phyloP scores from a whole-genome alignment of 2,113 vertebrate species.

The Psittacus erithacus region DNA sequence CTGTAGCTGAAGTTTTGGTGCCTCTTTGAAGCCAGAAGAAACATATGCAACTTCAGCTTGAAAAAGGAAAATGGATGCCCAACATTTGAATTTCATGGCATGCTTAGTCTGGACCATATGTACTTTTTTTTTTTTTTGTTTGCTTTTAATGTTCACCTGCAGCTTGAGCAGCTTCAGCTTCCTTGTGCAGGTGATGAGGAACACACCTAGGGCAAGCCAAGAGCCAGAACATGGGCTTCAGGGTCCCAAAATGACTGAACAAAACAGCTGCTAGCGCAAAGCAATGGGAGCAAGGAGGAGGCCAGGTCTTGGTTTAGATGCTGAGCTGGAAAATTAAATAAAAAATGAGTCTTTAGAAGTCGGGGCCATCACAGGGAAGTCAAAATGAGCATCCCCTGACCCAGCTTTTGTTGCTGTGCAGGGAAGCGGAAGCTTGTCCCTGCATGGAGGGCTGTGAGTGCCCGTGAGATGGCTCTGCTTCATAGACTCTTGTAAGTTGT shows the following conservation, averaged over 20 bases:
- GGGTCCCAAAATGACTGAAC: accelerated
- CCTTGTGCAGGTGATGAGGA: background rate
- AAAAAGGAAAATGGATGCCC: background rate
- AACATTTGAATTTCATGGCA: background rate
- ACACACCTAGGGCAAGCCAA: background rate
- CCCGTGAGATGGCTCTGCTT: background rate
- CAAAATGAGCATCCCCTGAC: background rate
- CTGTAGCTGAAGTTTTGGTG: background rate
- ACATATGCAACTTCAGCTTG: background rate
- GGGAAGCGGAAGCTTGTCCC: background rate
- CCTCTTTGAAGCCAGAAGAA: background rate
- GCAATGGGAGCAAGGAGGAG: background rate
- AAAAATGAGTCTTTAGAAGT: background rate
- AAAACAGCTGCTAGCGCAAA: background rate
- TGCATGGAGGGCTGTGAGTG: background rate
- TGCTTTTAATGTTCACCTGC: background rate
- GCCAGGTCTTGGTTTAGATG: background rate
- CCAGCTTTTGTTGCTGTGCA: background rate
- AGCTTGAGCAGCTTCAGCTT: background rate
- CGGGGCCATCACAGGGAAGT: background rate
- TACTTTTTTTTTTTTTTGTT: background rate
- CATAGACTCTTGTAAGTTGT: background rate
- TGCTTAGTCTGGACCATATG: background rate
- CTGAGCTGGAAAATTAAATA: conserved; percentile 28
- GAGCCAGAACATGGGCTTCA: background rate